phyloP scores from a whole-genome alignment of 2,797 vertebrate species.

The Coluber constrictor region DNA sequence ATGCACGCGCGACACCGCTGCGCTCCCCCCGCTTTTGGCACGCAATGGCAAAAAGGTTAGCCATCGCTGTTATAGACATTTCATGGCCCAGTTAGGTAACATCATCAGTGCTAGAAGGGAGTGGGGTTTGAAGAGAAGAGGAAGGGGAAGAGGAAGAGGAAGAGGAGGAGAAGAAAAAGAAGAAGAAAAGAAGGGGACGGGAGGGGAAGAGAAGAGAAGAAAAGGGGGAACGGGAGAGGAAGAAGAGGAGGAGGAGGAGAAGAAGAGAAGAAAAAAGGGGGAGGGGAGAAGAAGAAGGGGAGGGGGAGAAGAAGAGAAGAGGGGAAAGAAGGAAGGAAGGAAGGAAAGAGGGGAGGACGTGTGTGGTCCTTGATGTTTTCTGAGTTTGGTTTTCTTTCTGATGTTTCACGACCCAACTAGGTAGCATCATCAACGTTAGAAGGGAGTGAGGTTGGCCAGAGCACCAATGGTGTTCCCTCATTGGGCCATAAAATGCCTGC shows the following conservation, averaged over 20 bases:
- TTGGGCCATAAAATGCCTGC: background rate
- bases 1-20: no score
- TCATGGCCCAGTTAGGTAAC: background rate
- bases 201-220: no score
- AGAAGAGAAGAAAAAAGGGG: no score
- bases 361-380: background rate
- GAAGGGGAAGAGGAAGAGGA: no score
- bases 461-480: background rate
- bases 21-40: no score
- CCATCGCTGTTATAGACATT: background rate
- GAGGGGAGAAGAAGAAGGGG: no score
- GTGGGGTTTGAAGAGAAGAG: background rate
- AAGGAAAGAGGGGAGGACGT: background rate
- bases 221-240: no score
- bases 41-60: no score
- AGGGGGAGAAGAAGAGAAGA: accelerated
- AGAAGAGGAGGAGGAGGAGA: no score
- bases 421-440: no score
- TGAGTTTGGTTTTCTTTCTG: background rate
- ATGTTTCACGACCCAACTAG: background rate
- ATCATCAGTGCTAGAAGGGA: background rate
- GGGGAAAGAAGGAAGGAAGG: accelerated
- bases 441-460: background rate
- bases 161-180: no score
- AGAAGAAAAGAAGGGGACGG: no score